Percentiles rank a stretch among this genome's conserved stretches.
phyloP scores from a whole-genome alignment of 2,888 invertebrate genomes.

The Galerucella nymphaeae region DNA sequence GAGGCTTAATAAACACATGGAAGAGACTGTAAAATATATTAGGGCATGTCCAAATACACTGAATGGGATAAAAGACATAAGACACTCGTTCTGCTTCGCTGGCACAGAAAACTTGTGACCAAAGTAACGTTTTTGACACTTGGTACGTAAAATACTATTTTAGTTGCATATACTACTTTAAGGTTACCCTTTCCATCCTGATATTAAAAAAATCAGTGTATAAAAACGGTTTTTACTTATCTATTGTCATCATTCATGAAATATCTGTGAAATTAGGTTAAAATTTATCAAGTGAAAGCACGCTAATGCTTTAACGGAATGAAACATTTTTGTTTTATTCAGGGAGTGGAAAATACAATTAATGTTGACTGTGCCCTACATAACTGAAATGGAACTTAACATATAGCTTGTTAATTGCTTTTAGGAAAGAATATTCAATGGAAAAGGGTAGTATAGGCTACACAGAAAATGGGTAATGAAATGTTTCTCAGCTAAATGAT shows the following conservation, averaged over 20 bases:
- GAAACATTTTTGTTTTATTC: conserved; percentile 32
- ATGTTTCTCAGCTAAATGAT: too few relatives aligned
- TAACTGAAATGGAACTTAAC: conserved; percentile 14
- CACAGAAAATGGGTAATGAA: too few relatives aligned
- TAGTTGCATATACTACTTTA: too few relatives aligned
- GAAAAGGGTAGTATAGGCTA: neutral
- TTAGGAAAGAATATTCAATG: neutral
- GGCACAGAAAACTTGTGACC: too few relatives aligned
- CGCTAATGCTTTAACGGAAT: conserved; percentile 20
- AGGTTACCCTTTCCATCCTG: too few relatives aligned
- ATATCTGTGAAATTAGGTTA: conserved; percentile 25
- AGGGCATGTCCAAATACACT: too few relatives aligned
- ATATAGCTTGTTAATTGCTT: neutral
- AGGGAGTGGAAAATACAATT: conserved; percentile 23
- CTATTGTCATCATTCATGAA: conserved; percentile 13
- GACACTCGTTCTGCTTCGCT: too few relatives aligned
- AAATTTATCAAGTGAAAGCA: conserved; percentile 26
- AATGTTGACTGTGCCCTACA: conserved; percentile 22
- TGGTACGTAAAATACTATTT: too few relatives aligned
- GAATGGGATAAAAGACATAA: too few relatives aligned
- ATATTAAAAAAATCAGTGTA: neutral
- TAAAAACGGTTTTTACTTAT: conserved; percentile 15
- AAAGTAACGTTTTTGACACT: too few relatives aligned
- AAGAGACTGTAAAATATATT: too few relatives aligned
- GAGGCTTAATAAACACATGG: too few relatives aligned